phyloP scores from a whole-genome alignment of 2,113 vertebrate genomes.

The Murina feae region DNA sequence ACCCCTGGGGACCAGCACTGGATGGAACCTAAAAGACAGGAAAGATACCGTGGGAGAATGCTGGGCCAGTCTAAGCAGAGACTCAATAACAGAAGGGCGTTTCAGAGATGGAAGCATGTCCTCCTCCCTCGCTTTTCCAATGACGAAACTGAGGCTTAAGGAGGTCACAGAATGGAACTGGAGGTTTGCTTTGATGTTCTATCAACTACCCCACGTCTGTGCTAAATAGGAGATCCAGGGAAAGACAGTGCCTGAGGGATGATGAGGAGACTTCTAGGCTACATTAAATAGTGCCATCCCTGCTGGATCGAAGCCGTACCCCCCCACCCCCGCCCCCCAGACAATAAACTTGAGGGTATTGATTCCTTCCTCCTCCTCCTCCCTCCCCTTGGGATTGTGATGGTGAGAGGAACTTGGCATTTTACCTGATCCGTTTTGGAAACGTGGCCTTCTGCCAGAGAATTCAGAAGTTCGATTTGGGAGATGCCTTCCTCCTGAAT shows the following conservation, averaged over 20 bases:
- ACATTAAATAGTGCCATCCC: neutral
- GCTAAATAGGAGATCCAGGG: neutral
- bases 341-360: neutral
- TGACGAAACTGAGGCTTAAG: neutral
- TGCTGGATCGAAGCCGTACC: neutral
- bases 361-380: neutral
- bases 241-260: neutral
- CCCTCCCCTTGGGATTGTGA: neutral
- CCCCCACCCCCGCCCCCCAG: too few species aligned
- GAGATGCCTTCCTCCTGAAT: slow-evolving; percentile 19
- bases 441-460: neutral
- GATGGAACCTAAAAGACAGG: neutral
- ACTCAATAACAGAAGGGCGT: neutral
- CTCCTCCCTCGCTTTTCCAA: neutral
- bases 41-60: neutral
- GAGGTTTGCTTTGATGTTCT: neutral
- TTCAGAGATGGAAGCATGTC: neutral
- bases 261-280: neutral
- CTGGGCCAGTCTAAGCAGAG: neutral
- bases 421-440: slow-evolving; percentile 30
- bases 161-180: neutral
- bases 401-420: slow-evolving; percentile 24
- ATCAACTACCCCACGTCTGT: neutral
- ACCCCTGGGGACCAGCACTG: neutral
- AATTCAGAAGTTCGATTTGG: neutral